Conservation (phyloP, 2,797 vertebrate genomes). For the Eulemur coronatus region DNA sequence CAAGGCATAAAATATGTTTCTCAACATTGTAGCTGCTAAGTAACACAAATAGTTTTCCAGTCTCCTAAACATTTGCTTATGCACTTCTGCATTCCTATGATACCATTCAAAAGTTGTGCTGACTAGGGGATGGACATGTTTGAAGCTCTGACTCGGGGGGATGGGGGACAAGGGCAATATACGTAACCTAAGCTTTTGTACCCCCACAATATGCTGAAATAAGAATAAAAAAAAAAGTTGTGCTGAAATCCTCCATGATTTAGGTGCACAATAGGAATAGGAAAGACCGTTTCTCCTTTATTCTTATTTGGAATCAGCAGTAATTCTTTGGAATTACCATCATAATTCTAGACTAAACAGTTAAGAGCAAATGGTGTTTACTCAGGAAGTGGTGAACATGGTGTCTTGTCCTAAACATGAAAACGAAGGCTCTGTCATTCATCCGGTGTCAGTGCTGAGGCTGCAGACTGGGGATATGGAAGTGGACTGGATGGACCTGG, state of each 20-base stretch:
- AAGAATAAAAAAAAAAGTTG: neutral
- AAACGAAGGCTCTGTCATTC: neutral
- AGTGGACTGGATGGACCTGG: neutral
- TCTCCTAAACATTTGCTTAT: slow-evolving; percentile 45
- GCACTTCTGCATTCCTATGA: slow-evolving; percentile 34
- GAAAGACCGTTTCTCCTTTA: neutral
- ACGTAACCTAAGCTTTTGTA: no score
- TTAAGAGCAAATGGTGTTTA: neutral
- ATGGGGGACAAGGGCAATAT: no score
- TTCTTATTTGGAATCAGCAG: slow-evolving; percentile 12
- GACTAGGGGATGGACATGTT: neutral
- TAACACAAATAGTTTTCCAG: slow-evolving; percentile 42
- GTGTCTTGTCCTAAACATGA: neutral
- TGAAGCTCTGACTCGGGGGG: no score
- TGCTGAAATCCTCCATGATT: neutral
- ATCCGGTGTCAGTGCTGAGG: neutral
- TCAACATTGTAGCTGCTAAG: slow-evolving; percentile 54
- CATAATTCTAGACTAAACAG: neutral
- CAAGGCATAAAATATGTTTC: slow-evolving; percentile 54
- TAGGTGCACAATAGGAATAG: neutral
- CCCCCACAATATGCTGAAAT: no score
- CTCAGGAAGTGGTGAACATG: neutral
- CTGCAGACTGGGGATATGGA: neutral
- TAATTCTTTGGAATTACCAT: neutral
- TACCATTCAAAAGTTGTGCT: neutral